A percentile compares a stretch with the other conserved stretches of the same genome.
These are phyloP conservation scores for Hydractinia symbiolongicarpus DNA, from an alignment of 30 jellyfish, hydroid and myxozoan species.

Conservation along the genomic window DNA sequence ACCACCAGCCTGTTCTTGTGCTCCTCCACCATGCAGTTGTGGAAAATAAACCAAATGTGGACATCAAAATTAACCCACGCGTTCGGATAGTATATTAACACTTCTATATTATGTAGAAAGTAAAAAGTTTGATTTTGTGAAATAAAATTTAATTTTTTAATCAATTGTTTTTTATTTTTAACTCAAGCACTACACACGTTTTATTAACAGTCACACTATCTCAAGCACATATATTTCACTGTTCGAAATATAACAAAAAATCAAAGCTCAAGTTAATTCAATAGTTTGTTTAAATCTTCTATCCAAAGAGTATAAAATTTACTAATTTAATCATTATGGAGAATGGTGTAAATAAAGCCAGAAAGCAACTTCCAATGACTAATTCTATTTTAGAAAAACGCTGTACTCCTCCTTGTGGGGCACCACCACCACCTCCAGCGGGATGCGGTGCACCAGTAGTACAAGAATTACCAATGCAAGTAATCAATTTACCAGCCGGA, in stretches of 20 bases:
- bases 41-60: constrained; percentile 23
- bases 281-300: too few species aligned
- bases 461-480: constrained; percentile 26
- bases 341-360: neutral
- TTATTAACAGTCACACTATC: too few species aligned
- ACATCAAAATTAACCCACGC: neutral
- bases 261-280: too few species aligned
- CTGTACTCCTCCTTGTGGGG: constrained; percentile 53
- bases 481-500: constrained; percentile 15
- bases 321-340: neutral
- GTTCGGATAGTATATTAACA: neutral
- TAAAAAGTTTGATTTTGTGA: neutral
- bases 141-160: too few species aligned
- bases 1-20: constrained; percentile 64
- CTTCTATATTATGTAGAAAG: neutral
- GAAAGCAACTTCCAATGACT: neutral
- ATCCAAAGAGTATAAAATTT: too few species aligned
- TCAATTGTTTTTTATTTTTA: too few species aligned
- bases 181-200: too few species aligned
- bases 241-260: too few species aligned
- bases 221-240: too few species aligned
- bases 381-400: constrained; percentile 26
- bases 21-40: constrained; percentile 64
- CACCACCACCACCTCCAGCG: constrained; percentile 37
- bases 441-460: constrained; percentile 9